Evolutionary conservation across 2,113 vertebrate species (phyloP), one percentile per base, ranked within the genome.

Genomic region (Lophius piscatorius): DNA sequence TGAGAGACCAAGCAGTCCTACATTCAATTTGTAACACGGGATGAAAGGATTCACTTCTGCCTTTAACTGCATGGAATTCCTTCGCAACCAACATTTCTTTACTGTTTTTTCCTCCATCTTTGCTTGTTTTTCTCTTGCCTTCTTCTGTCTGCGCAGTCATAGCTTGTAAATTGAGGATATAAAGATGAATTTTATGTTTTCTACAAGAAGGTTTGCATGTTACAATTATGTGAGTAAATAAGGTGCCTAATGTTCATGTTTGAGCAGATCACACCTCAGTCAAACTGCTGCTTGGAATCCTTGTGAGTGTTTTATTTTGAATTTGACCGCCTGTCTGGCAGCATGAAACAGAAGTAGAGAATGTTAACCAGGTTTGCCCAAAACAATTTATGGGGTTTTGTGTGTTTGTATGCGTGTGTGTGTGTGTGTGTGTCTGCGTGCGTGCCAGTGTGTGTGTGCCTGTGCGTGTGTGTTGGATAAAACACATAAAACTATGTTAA

Each of bases 201-300:
- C 70, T 90, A 91, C 55, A 74, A 90, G 87, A 90, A 93, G 81
- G 71, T 90, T 90, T 92, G 93, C 91, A 91, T 92, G 93, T 92
- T 70, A 12, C 21, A 90, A 83, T 85, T 90, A 80, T 65, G 80
- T 88, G 87, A 94, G 89, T 87, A 89, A 87, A 89, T 89, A 83
- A 81, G 89, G 91, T 92, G 92, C 93, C 93, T 94, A 91, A 84
- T 75, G 89, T 90, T 93, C 90, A 88, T 86, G 89, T 90, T 92
- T 92, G 88, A 92, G 91, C 91, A 83, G 88, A 83, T 69, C 79
- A 81, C 84, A 76, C 65, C 63, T 49, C 44, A 17, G 82, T 81
- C 73, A 64, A 60, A 74, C 57, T 76, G 74, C 70, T 81, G 80
- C 63, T 81, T 64, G 75, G 66, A 64, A 78, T 79, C 70, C 21